phyloP scores from a whole-genome alignment of 2,113 vertebrate species.

The Daboia siamensis region DNA sequence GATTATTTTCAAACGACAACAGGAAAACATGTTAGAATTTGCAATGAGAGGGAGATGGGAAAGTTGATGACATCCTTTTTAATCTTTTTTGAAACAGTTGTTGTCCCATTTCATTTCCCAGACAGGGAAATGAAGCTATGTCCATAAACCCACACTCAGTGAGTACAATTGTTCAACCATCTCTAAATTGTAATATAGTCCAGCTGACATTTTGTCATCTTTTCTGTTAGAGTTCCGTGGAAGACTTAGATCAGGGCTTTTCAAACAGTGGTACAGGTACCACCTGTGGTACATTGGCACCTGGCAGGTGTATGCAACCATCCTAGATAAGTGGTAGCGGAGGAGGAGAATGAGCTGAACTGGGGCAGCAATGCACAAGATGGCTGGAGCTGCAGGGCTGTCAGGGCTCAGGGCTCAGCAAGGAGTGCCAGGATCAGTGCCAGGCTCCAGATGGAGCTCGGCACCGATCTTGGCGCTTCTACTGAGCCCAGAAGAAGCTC shows the following conservation, averaged over 20 bases:
- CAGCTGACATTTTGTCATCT: background rate
- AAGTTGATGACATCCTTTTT: background rate
- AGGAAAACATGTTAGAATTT: background rate
- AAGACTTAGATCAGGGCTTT: background rate
- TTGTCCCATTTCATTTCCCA: background rate
- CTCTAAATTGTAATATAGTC: background rate
- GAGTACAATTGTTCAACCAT: background rate
- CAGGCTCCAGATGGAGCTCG: too few relatives aligned
- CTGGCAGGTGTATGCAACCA: too few relatives aligned
- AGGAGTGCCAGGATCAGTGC: too few relatives aligned
- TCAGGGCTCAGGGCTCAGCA: too few relatives aligned
- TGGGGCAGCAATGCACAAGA: too few relatives aligned
- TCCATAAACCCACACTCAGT: background rate
- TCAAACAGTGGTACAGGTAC: too few relatives aligned
- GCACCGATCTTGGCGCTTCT: too few relatives aligned
- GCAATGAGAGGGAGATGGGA: background rate
- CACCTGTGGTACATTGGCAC: too few relatives aligned
- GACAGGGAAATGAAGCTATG: background rate
- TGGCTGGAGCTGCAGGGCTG: too few relatives aligned
- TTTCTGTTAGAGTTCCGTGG: background rate
- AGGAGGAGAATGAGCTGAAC: too few relatives aligned
- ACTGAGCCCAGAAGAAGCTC: too few relatives aligned
- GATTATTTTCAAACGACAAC: background rate
- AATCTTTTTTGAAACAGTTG: background rate
- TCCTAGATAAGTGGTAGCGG: too few relatives aligned